phyloP scores from a whole-genome alignment of 2,113 vertebrate species.

The Atherinomorus stipes region DNA sequence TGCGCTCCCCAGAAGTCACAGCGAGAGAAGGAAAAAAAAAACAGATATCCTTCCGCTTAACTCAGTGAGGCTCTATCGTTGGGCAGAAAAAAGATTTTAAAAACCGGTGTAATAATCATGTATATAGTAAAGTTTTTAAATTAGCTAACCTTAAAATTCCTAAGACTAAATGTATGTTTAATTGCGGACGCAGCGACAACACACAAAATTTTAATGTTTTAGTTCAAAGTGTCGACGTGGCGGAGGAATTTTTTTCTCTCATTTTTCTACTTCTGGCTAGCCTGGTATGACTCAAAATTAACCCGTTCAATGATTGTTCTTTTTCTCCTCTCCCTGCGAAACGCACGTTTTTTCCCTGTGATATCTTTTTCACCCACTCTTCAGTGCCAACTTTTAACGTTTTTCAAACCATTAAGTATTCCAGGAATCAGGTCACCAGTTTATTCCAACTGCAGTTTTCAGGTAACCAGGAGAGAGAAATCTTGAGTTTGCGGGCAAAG shows the following conservation, averaged over 20 bases:
- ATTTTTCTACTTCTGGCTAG: conserved; percentile 80
- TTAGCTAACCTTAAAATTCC: too few relatives aligned
- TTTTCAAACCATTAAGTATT: not conserved
- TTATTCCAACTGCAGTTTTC: not conserved
- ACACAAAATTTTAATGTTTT: conserved; percentile 24
- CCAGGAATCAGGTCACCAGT: not conserved
- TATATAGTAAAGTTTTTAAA: too few relatives aligned
- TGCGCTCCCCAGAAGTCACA: conserved; percentile 47
- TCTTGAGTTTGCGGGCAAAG: not conserved
- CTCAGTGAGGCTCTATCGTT: conserved; percentile 62
- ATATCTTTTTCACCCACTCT: conserved; percentile 43
- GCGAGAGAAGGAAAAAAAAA: conserved; percentile 4
- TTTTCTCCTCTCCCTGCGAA: conserved; percentile 37
- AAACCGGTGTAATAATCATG: accelerated
- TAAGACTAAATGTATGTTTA: not conserved
- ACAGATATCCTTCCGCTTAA: conserved; percentile 82
- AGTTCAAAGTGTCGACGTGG: conserved; percentile 61
- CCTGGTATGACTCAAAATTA: conserved; percentile 82
- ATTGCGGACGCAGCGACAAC: accelerated
- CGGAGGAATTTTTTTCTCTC: conserved; percentile 86
- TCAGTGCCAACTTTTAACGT: not conserved
- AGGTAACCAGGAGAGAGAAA: conserved; percentile 1
- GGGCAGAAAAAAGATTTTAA: not conserved
- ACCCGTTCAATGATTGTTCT: conserved; percentile 73
- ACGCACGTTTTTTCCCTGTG: conserved; percentile 54